These are phyloP conservation scores for Sinohyriopsis cumingii DNA, from an alignment of 2,888 invertebrate genomes.

Conservation along the genomic window DNA sequence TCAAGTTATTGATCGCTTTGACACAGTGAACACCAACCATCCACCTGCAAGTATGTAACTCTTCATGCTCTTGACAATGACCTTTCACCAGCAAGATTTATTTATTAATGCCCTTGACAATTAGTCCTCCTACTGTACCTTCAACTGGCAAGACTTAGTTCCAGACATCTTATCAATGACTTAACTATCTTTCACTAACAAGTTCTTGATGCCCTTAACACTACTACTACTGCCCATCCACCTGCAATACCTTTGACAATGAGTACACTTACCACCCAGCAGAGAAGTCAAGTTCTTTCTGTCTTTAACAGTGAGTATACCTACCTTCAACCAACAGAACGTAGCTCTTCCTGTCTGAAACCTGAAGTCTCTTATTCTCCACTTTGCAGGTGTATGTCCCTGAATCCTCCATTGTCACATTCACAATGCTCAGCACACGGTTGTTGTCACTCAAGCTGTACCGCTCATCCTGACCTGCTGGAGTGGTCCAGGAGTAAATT, in stretches of 20 bases:
- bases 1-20: no score
- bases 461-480: constrained; percentile 76
- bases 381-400: constrained; percentile 93
- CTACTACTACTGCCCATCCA: no score
- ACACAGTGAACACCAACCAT: no score
- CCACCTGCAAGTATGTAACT: no score
- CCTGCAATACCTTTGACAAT: no score
- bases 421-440: constrained; percentile 87
- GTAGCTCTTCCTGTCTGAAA: constrained; percentile 29
- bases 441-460: constrained; percentile 84
- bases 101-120: background rate
- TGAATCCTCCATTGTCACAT: constrained; percentile 91
- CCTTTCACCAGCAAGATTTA: background rate
- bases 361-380: constrained; percentile 16
- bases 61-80: background rate
- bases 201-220: no score
- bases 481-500: constrained; percentile 50
- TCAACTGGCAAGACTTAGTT: background rate
- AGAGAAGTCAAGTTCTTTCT: no score
- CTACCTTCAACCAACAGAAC: constrained; percentile 43
- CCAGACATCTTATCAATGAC: no score
- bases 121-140: background rate
- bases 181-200: no score
- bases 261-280: no score
- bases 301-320: constrained; percentile 1